Evolutionary conservation across 2,888 invertebrate species (phyloP).

Genomic region (Cryptus armator): DNA sequence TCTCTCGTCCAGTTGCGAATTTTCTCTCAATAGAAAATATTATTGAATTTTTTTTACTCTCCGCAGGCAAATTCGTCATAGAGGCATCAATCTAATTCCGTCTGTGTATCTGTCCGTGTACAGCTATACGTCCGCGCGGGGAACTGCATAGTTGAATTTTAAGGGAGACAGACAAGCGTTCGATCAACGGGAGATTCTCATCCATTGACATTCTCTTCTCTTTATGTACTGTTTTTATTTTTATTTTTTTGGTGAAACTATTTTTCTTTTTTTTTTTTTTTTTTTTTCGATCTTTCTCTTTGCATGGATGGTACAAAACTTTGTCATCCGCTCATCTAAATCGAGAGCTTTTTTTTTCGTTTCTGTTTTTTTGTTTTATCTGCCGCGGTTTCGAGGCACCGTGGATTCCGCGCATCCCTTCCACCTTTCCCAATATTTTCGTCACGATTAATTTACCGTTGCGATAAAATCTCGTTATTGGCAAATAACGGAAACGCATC

Average conservation of each 20-base stretch:
- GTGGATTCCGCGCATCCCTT: slow-evolving; percentile 15
- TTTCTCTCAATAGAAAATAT: slow-evolving; percentile 10
- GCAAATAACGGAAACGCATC: slow-evolving; percentile 67
- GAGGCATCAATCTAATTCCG: slow-evolving; percentile 30
- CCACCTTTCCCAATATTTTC: slow-evolving; percentile 48
- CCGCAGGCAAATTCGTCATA: slow-evolving; percentile 44
- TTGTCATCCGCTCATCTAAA: slow-evolving; percentile 57
- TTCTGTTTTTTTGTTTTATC: slow-evolving; percentile 10
- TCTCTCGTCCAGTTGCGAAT: not conserved
- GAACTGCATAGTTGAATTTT: slow-evolving; percentile 33
- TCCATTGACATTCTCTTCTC: slow-evolving; percentile 21
- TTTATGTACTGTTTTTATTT: slow-evolving; percentile 9
- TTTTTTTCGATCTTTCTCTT: slow-evolving; percentile 43
- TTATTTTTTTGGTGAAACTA: slow-evolving; percentile 8
- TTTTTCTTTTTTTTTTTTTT: slow-evolving; percentile 9
- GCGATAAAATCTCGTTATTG: slow-evolving; percentile 70
- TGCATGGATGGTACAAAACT: slow-evolving; percentile 40
- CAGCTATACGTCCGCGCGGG: not conserved
- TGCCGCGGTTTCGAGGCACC: slow-evolving; percentile 38
- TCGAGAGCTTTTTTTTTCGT: slow-evolving; percentile 50
- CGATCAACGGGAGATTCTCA: slow-evolving; percentile 44
- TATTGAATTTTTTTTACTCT: slow-evolving; percentile 39
- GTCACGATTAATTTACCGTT: slow-evolving; percentile 70
- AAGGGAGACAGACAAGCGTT: slow-evolving; percentile 37
- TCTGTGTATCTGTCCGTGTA: slow-evolving; percentile 4